Evolutionary conservation across 1,140 invertebrate genomes (phyloP).

Genomic region (Spodoptera frugiperda): DNA sequence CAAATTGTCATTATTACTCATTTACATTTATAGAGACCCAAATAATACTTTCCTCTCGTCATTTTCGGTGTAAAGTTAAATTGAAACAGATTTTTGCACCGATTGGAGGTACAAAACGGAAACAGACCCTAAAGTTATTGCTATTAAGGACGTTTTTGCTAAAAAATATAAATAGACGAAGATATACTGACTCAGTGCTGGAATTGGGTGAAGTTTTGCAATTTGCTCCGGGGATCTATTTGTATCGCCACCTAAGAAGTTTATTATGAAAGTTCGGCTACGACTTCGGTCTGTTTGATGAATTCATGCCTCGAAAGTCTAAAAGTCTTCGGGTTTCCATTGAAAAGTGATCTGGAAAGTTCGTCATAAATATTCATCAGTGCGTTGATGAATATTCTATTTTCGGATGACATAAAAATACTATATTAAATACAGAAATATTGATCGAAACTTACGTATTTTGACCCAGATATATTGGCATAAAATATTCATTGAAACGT

Average conservation of each 20-base stretch:
- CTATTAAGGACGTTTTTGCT: not conserved
- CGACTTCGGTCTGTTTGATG: slow-evolving; percentile 11
- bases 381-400: too few relatives aligned
- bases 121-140: slow-evolving; percentile 1
- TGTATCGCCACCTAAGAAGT: slow-evolving; percentile 29
- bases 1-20: too few relatives aligned
- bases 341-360: slow-evolving; percentile 21
- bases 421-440: slow-evolving; percentile 3
- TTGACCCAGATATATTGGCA: not conserved
- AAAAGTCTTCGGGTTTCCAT: slow-evolving; percentile 11
- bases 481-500: slow-evolving; percentile 27
- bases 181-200: not conserved
- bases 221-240: slow-evolving; percentile 24
- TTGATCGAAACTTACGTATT: not conserved
- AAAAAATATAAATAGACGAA: slow-evolving; percentile 4
- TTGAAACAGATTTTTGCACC: not conserved
- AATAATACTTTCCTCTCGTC: not conserved
- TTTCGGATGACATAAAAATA: not conserved
- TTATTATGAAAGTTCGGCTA: slow-evolving; percentile 23
- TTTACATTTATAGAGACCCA: too few relatives aligned
- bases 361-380: not conserved
- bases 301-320: slow-evolving; percentile 28
- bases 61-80: too few relatives aligned
- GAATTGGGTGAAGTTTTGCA: slow-evolving; percentile 29
- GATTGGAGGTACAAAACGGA: not conserved